A percentile compares a stretch with the other conserved stretches of the same genome.
These are phyloP conservation scores for Macroteleia sp. DNA, from an alignment of 2,888 invertebrate species.

Conservation along the genomic window DNA sequence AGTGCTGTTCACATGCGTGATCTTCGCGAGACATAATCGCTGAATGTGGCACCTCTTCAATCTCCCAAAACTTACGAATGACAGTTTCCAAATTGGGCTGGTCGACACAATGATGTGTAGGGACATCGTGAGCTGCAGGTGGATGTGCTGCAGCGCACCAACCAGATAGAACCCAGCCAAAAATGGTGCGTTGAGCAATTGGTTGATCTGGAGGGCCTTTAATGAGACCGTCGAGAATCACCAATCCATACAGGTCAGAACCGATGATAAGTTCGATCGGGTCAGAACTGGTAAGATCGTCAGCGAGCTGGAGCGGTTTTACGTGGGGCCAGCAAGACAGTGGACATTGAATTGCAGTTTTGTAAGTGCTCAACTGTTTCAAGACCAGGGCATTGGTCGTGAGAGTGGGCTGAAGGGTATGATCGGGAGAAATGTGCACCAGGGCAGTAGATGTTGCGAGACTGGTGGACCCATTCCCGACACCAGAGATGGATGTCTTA, in stretches of 20 bases:
- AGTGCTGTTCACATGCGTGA: background rate
- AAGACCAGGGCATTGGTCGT: background rate
- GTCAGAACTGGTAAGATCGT: background rate
- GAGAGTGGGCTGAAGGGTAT: background rate
- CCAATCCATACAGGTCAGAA: background rate
- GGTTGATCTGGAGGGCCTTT: background rate
- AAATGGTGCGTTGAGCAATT: background rate
- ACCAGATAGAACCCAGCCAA: conserved; percentile 6
- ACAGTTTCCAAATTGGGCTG: background rate
- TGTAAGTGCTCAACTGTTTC: background rate
- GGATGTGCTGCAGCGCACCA: background rate
- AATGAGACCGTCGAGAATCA: background rate
- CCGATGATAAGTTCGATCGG: conserved; percentile 1
- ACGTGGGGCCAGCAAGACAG: background rate
- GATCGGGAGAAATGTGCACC: background rate
- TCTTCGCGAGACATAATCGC: background rate
- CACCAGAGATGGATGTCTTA: background rate
- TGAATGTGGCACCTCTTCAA: background rate
- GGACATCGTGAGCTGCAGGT: background rate
- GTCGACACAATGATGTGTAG: background rate
- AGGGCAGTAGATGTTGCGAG: background rate
- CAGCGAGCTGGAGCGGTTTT: background rate
- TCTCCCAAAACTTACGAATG: background rate
- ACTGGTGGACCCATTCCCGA: background rate
- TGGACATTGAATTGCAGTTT: background rate